phyloP scores from a whole-genome alignment of 1,140 invertebrate species.

The Sycobia sp. region DNA sequence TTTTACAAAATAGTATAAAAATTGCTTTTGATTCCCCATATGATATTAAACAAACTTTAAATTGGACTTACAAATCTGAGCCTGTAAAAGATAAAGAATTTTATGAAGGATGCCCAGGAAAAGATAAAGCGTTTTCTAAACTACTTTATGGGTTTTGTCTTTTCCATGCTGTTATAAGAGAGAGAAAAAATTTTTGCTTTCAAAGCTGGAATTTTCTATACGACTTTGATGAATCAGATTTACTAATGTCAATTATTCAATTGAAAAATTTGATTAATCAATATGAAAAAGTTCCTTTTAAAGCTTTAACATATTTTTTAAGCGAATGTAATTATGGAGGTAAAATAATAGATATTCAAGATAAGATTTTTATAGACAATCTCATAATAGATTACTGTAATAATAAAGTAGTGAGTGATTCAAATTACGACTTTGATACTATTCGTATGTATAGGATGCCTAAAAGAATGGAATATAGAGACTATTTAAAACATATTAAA shows the following conservation, averaged over 20 bases:
- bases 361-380: constrained; percentile 65
- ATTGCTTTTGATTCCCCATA: constrained; percentile 71
- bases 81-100: constrained; percentile 58
- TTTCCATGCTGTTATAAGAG: constrained; percentile 73
- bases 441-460: constrained; percentile 67
- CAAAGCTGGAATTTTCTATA: constrained; percentile 76
- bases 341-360: constrained; percentile 70
- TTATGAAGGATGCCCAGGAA: constrained; percentile 54
- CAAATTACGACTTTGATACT: constrained; percentile 45
- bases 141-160: constrained; percentile 72
- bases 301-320: constrained; percentile 67
- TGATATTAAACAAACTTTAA: constrained; percentile 67
- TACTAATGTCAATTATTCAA: constrained; percentile 70
- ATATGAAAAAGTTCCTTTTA: constrained; percentile 62
- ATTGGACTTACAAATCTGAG: constrained; percentile 68
- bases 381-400: constrained; percentile 67
- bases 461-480: constrained; percentile 68
- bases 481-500: constrained; percentile 72
- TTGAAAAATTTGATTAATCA: constrained; percentile 63
- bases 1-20: constrained; percentile 73
- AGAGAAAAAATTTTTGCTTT: constrained; percentile 69
- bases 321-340: constrained; percentile 79
- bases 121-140: constrained; percentile 63
- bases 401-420: constrained; percentile 44
- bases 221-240: constrained; percentile 74